Evolutionary conservation across 2,888 invertebrate genomes (phyloP).

Genomic region (Trilocha varians): DNA sequence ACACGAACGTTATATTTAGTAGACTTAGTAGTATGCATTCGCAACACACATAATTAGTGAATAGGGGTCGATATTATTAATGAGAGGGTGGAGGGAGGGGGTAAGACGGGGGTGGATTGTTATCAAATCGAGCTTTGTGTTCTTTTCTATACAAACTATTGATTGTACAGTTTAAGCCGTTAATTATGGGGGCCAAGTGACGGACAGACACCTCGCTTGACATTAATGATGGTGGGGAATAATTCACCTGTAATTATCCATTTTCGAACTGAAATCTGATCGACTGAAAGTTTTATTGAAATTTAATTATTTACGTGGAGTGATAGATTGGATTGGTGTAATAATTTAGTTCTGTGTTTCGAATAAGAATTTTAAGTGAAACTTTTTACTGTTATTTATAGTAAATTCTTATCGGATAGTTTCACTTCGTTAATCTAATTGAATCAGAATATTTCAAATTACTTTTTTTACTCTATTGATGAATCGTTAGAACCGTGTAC

Average conservation of each 20-base stretch:
- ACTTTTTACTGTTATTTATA: too few species aligned
- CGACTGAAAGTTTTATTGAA: conserved; percentile 39
- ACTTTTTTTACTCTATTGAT: too few species aligned
- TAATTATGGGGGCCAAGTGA: conserved; percentile 66
- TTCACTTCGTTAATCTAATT: too few species aligned
- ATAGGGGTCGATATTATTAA: conserved; percentile 70
- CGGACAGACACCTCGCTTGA: conserved; percentile 65
- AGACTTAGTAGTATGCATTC: conserved; percentile 48
- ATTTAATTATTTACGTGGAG: conserved; percentile 12
- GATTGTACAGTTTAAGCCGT: conserved; percentile 64
- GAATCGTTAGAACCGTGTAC: too few species aligned
- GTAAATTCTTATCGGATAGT: too few species aligned
- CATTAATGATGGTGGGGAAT: conserved; percentile 56
- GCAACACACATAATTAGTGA: conserved; percentile 73
- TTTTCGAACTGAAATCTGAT: conserved; percentile 43
- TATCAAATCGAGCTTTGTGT: conserved; percentile 71
- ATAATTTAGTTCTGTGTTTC: too few species aligned
- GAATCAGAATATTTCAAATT: too few species aligned
- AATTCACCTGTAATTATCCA: conserved; percentile 62
- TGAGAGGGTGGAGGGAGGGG: conserved; percentile 48
- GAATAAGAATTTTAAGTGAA: too few species aligned
- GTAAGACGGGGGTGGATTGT: conserved; percentile 46
- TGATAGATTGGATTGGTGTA: too few species aligned
- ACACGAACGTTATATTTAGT: not conserved
- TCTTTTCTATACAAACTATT: conserved; percentile 65